Evolutionary conservation across 1,140 invertebrate species (phyloP).

Genomic region (Sycophaga agraensis): DNA sequence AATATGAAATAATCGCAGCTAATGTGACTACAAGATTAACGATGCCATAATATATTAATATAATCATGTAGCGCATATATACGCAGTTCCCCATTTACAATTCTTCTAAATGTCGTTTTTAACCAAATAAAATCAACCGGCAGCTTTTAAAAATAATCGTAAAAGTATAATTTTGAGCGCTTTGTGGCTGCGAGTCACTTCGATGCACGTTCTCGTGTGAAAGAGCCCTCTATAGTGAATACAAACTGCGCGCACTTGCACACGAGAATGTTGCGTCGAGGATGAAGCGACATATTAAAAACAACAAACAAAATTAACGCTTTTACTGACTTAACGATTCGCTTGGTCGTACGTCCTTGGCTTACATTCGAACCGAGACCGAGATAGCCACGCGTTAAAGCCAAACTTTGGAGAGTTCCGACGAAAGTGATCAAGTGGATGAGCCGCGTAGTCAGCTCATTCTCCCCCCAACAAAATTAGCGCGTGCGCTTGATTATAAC

Average conservation of each 20-base stretch:
- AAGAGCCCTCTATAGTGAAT: too few species aligned
- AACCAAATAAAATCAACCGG: slow-evolving; percentile 3
- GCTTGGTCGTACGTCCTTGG: not conserved
- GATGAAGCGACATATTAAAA: not conserved
- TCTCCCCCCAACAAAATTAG: not conserved
- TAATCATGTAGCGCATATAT: not conserved
- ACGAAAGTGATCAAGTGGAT: not conserved
- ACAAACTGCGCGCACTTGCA: not conserved
- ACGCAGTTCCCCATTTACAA: too few species aligned
- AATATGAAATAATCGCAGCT: too few species aligned
- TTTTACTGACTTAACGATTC: slow-evolving; percentile 2
- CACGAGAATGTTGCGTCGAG: not conserved
- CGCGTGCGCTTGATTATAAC: slow-evolving; percentile 4
- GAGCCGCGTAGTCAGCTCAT: not conserved
- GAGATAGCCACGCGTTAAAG: not conserved
- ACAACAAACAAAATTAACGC: slow-evolving; percentile 1
- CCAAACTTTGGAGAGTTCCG: not conserved
- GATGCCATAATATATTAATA: not conserved
- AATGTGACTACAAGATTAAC: too few species aligned
- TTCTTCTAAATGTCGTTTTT: not conserved
- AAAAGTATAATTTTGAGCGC: too few species aligned
- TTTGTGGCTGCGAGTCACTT: too few species aligned
- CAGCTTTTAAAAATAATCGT: too few species aligned
- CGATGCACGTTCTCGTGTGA: too few species aligned
- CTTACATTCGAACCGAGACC: not conserved